Percentiles rank a stretch among this genome's conserved stretches.
Evolutionary conservation across 1,140 invertebrate species (phyloP).

Genomic region (Cyclargus thomasi): DNA sequence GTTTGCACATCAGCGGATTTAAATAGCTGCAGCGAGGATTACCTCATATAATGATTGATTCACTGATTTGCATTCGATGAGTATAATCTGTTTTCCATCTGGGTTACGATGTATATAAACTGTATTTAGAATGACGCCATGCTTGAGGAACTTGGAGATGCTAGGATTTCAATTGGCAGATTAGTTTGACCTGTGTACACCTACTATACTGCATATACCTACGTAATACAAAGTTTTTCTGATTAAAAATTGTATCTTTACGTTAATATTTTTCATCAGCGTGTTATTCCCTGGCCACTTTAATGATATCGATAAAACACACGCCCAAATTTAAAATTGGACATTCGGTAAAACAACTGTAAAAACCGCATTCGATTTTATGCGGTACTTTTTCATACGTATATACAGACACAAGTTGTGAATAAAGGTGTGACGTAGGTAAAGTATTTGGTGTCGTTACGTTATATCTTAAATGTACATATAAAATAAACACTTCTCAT

Average conservation of each 20-base stretch:
- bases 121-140: constrained; percentile 14
- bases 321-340: neutral
- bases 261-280: neutral
- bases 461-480: neutral
- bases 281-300: neutral
- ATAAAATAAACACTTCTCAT: no score
- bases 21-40: constrained; percentile 11
- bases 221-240: no score
- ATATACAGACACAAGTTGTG: neutral
- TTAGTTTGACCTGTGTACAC: neutral
- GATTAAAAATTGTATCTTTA: neutral
- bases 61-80: constrained; percentile 4
- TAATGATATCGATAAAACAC: neutral
- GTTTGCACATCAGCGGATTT: constrained; percentile 7
- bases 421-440: neutral
- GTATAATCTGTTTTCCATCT: constrained; percentile 13
- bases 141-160: neutral
- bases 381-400: neutral
- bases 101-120: neutral
- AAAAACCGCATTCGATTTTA: neutral
- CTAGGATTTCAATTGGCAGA: neutral
- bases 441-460: neutral
- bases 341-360: neutral
- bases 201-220: no score
- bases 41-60: constrained; percentile 14